A percentile compares a stretch with the other conserved stretches of the same genome.
phyloP scores from a whole-genome alignment of 2,113 vertebrate genomes.

The Arizona elegans region DNA sequence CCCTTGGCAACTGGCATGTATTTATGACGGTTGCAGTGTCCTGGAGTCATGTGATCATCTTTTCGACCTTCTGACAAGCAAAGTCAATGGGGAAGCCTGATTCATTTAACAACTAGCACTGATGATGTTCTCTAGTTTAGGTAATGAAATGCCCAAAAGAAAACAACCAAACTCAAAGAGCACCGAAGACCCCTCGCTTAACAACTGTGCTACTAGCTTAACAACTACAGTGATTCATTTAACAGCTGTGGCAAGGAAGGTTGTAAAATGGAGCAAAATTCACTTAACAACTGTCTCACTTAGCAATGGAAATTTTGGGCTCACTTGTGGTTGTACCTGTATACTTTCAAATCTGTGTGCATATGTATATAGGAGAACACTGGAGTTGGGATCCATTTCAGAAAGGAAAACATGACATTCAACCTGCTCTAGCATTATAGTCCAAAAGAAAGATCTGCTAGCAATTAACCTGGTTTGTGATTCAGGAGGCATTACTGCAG shows the following conservation, averaged over 20 bases:
- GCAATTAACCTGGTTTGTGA: neutral
- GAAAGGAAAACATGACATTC: neutral
- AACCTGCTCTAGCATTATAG: neutral
- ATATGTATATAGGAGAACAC: neutral
- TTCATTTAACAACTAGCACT: neutral
- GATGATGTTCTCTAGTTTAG: neutral
- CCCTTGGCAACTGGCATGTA: neutral
- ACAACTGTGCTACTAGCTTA: too few relatives aligned
- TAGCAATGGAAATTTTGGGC: neutral
- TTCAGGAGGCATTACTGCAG: neutral
- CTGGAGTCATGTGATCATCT: neutral
- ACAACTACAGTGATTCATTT: too few relatives aligned
- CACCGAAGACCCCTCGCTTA: neutral
- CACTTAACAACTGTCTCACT: neutral
- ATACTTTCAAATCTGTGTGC: neutral
- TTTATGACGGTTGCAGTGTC: neutral
- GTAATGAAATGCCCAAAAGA: neutral
- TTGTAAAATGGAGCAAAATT: neutral
- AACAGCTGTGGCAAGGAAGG: neutral
- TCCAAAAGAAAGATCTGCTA: neutral
- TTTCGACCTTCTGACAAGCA: neutral
- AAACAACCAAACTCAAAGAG: neutral
- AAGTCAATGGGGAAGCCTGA: neutral
- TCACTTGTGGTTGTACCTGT: neutral
- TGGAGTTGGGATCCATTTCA: neutral